These are phyloP conservation scores for Conger conger DNA, from an alignment of 2,113 vertebrate genomes.

Conservation along the genomic window DNA sequence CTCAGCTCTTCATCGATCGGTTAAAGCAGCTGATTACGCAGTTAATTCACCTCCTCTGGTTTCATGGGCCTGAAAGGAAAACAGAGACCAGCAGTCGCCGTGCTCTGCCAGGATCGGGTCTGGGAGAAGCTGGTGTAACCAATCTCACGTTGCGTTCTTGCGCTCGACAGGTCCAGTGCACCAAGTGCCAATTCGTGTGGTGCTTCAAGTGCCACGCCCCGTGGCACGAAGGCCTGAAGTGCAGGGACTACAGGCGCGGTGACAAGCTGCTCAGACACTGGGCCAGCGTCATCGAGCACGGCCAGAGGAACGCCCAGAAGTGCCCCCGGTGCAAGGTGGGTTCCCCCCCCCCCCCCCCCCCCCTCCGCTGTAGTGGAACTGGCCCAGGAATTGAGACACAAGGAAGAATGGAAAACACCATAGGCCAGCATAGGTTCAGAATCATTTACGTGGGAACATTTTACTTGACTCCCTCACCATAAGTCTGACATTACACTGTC, in stretches of 20 bases:
- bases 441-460: too few species aligned
- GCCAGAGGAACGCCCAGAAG: conserved; percentile 98
- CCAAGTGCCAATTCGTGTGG: conserved; percentile 93
- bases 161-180: conserved; percentile 85
- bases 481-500: too few species aligned
- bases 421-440: too few species aligned
- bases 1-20: too few species aligned
- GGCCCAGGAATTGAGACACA: too few species aligned
- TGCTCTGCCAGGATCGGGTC: too few species aligned
- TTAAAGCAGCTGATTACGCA: neutral
- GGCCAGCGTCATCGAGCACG: conserved; percentile 93
- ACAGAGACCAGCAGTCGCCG: too few species aligned
- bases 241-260: conserved; percentile 92
- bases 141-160: neutral
- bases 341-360: neutral
- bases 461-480: too few species aligned
- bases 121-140: neutral
- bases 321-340: conserved; percentile 94
- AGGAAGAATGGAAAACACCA: too few species aligned
- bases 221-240: conserved; percentile 95
- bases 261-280: conserved; percentile 94
- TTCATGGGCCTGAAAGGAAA: too few species aligned
- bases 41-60: neutral
- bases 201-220: conserved; percentile 99
- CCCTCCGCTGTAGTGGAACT: neutral